These are phyloP conservation scores for Hucho hucho DNA, from an alignment of 2,113 vertebrate genomes.

Conservation along the genomic window DNA sequence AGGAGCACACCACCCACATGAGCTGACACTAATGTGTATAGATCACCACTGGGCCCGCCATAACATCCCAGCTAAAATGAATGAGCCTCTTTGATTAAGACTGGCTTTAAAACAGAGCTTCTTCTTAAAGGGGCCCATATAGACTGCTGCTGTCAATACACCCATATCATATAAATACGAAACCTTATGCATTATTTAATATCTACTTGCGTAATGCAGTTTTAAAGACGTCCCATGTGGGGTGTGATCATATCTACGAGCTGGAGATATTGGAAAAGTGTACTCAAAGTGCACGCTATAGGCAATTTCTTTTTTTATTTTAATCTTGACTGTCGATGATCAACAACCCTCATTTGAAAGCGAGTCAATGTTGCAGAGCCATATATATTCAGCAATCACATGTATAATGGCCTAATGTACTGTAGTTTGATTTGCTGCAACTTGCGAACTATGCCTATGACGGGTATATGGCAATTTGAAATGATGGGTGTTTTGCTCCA, in stretches of 20 bases:
- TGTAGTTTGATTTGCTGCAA: not conserved
- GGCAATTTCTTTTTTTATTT: not conserved
- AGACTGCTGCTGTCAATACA: not conserved
- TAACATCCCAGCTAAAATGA: not conserved
- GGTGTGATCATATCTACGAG: not conserved
- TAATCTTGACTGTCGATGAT: not conserved
- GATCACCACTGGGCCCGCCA: not conserved
- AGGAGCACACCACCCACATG: not conserved
- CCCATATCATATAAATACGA: not conserved
- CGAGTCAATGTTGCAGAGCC: not conserved
- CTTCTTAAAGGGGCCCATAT: not conserved
- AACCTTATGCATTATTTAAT: not conserved
- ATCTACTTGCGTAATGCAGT: not conserved
- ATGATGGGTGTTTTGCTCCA: not conserved
- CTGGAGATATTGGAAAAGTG: not conserved
- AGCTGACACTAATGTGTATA: conserved; percentile 3
- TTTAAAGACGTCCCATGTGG: not conserved
- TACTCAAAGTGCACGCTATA: not conserved
- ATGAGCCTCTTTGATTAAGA: not conserved
- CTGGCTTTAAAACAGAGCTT: not conserved
- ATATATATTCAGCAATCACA: not conserved
- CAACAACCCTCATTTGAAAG: not conserved
- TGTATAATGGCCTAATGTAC: not conserved
- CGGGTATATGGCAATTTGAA: not conserved
- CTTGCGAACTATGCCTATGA: not conserved